Evolutionary conservation across 2,888 invertebrate species (phyloP).

Genomic region (Eudasyphora cyanicolor): DNA sequence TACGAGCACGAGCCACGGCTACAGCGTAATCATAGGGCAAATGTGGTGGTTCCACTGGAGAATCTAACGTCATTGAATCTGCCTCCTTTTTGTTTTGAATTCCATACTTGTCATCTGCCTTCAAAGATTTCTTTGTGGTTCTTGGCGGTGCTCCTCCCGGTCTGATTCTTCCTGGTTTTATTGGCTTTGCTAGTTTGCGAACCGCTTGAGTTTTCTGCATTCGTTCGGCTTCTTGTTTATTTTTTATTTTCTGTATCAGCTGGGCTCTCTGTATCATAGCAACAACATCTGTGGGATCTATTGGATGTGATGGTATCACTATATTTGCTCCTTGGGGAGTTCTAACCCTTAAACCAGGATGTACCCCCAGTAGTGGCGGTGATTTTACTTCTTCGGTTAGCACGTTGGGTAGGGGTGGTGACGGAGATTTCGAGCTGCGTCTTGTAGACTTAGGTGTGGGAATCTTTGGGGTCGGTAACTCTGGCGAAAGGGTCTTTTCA

Average conservation of each 20-base stretch:
- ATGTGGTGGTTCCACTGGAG: conserved; percentile 18
- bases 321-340: conserved; percentile 37
- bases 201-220: not conserved
- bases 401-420: no score
- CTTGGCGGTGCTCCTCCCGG: not conserved
- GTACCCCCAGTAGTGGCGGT: conserved; percentile 6
- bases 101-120: conserved; percentile 3
- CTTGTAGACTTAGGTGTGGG: not conserved
- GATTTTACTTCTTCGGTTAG: not conserved
- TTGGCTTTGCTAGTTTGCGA: conserved; percentile 2
- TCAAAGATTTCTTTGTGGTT: conserved; percentile 1
- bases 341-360: conserved; percentile 30
- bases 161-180: not conserved
- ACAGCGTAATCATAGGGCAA: conserved; percentile 11
- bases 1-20: conserved; percentile 39
- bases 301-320: conserved; percentile 44
- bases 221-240: conserved; percentile 25
- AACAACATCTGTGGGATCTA: conserved; percentile 34
- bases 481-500: not conserved
- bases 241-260: conserved; percentile 33
- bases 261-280: conserved; percentile 50
- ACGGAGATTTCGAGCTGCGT: not conserved
- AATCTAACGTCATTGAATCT: not conserved
- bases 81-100: not conserved
- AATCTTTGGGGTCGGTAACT: not conserved